phyloP scores from a whole-genome alignment of 2,888 invertebrate genomes.

The Ormyrus rosae region DNA sequence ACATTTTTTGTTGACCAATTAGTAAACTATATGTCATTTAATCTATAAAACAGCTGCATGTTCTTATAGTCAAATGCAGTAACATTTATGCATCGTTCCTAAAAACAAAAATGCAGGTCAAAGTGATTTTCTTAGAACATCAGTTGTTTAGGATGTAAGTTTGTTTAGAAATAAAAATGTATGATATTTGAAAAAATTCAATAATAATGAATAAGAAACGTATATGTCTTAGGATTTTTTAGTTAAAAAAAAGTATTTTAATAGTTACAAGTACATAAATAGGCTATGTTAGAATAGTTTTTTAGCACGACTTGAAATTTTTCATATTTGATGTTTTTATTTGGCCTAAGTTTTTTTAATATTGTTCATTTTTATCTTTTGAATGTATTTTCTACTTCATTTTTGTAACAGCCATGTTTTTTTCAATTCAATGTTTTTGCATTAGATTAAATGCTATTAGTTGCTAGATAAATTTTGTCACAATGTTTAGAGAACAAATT shows the following conservation, averaged over 20 bases:
- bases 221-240: constrained; percentile 12
- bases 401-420: constrained; percentile 27
- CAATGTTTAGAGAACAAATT: constrained; percentile 14
- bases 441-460: constrained; percentile 26
- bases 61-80: constrained; percentile 41
- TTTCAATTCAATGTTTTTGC: constrained; percentile 13
- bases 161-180: constrained; percentile 22
- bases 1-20: constrained; percentile 47
- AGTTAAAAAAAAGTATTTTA: constrained; percentile 30
- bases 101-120: constrained; percentile 25
- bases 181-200: constrained; percentile 13
- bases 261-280: constrained; percentile 27
- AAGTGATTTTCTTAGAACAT: constrained; percentile 34
- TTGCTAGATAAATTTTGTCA: constrained; percentile 25
- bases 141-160: constrained; percentile 34
- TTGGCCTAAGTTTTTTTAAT: constrained; percentile 22
- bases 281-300: constrained; percentile 22
- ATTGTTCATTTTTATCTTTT: constrained; percentile 28
- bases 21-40: constrained; percentile 40
- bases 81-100: constrained; percentile 34
- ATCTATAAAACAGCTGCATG: constrained; percentile 52
- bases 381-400: constrained; percentile 30
- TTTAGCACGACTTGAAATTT: constrained; percentile 34
- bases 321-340: constrained; percentile 24
- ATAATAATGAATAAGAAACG: constrained; percentile 2